Base-by-base conservation (phyloP, 2,888 invertebrate species). In the Torymus texanus region DNA sequence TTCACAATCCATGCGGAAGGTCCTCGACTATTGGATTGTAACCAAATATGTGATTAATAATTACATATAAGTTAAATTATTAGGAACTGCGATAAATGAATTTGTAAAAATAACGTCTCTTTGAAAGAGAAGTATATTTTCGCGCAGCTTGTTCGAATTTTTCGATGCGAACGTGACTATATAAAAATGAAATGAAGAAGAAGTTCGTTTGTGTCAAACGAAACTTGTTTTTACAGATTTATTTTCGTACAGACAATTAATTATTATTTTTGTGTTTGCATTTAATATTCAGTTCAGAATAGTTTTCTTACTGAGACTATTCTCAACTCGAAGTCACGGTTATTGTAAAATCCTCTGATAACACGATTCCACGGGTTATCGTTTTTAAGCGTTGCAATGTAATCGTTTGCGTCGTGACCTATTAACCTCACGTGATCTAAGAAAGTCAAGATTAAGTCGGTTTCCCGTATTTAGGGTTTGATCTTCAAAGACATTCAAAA, bases 1-100 rank as follows among this genome's bases (percentile, higher is more conserved):
- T 95, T 78, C 94, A 95, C 88, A 95, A 95, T 90, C 93, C 94
- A 10, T 93, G 93, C 86, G 95, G 95, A n/a, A 90, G 95, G 81
- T 94, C 95, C 2, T 94, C 94, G 87, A 94, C 92, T 72, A 95
- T 95, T 82, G 94, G 94, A 81, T 91, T 94, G 73, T 93, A 55
- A 50, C 14, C 1, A 13, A 75, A 58, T n/a, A 21, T 14, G n/a
- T n/a, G n/a, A 50, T 65, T 2, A 53, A 58, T 4, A 58, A 65
- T 18, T 21, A 51, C n/a, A 56, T n/a, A 50, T 18, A 12, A 53
- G 53, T 24, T 56, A 58, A 62, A 50, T n/a, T 14, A 10, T 58
- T 55, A 13, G 1, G 56, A 58, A 18, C 24, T 71, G 50, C 58
- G 13, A 24, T 65, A 58, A 29, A 77, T 71, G 11, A 65, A 51